These are phyloP conservation scores for Hartigia nigra DNA, from an alignment of 2,888 invertebrate genomes.

Conservation along the genomic window DNA sequence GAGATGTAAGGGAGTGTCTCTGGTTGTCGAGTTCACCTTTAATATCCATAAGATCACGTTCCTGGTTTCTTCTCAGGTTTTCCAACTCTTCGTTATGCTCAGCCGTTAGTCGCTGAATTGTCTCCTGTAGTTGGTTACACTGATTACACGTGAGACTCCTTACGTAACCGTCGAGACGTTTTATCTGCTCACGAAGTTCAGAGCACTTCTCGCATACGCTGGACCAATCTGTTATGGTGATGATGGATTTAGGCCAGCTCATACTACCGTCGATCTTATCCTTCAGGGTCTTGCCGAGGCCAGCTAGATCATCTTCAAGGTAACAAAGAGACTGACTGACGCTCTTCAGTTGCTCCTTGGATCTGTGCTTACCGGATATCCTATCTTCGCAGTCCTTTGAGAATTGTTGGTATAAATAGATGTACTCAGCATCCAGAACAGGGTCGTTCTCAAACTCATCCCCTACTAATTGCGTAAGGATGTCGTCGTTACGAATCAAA, in stretches of 20 bases:
- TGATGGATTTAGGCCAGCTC: conserved; percentile 37
- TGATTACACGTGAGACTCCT: conserved; percentile 64
- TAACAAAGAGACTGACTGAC: conserved; percentile 55
- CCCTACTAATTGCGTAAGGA: conserved; percentile 47
- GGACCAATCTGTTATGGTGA: conserved; percentile 59
- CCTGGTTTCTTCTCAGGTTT: conserved; percentile 62
- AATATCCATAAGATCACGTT: conserved; percentile 66
- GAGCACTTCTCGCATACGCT: conserved; percentile 72
- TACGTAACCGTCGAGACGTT: conserved; percentile 62
- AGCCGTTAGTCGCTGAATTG: conserved; percentile 61
- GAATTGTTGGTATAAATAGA: conserved; percentile 75
- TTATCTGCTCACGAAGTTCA: conserved; percentile 69
- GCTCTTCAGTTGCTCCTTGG: conserved; percentile 48
- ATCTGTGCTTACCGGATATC: conserved; percentile 41
- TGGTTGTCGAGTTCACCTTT: conserved; percentile 57
- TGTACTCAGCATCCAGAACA: conserved; percentile 75
- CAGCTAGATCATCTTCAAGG: conserved; percentile 61
- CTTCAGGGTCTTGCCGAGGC: conserved; percentile 51
- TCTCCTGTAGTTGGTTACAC: conserved; percentile 66
- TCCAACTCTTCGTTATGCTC: conserved; percentile 64
- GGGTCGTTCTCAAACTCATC: conserved; percentile 64
- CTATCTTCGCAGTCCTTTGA: conserved; percentile 69
- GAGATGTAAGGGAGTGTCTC: conserved; percentile 67
- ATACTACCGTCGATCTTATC: conserved; percentile 20
- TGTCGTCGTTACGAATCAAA: conserved; percentile 58